Base-by-base conservation (phyloP, 2,888 invertebrate genomes). In the Oligia fasciuncula region DNA sequence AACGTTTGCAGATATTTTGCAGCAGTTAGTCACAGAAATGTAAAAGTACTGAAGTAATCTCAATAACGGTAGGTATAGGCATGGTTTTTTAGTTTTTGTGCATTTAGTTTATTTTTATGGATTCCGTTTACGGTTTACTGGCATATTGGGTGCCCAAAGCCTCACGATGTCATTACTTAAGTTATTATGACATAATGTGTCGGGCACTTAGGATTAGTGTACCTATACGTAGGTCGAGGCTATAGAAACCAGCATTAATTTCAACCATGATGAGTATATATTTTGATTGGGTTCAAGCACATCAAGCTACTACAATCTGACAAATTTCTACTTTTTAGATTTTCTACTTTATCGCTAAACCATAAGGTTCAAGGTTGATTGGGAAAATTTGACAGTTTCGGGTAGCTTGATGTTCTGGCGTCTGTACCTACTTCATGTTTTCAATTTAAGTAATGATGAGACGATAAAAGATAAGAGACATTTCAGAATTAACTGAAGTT, bases 1-100 rank as follows among this genome's bases (percentile, higher is more conserved):
- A 54, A 43, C 13, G 51, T 83, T 80, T 60, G 60, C 54, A 82
- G 76, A 73, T 81, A 62, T 51, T 51, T 79, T 63, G 54, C 29
- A 29, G 54, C 40, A 76, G 35, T 13, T 51, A 17, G 35, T 19
- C 51, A 73, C 19, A 73, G 19, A 40, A 74, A 72, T 51, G n/a
- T 54, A 54, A 71, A n/a, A 54, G 51, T 43, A 11, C 23, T 23
- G 5, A 9, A 14, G 14, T 23, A 73, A 54, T 43, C 14, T 14
- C 17, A 49, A 17, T 49, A 51, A n/a, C 3, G 19, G 29, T 49
- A 49, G 13, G 14, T 49, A 13, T 17, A 9, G 4, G 40, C 11
- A 19, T 65, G 19, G 0, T 66, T 66, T 43, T 17, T 43, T 0
- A 67, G 14, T n/a, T 67, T 67, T n/a, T 14, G 43, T 40, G n/a